Conservation (phyloP, 2,113 vertebrate genomes). For the Sardina pilchardus region DNA sequence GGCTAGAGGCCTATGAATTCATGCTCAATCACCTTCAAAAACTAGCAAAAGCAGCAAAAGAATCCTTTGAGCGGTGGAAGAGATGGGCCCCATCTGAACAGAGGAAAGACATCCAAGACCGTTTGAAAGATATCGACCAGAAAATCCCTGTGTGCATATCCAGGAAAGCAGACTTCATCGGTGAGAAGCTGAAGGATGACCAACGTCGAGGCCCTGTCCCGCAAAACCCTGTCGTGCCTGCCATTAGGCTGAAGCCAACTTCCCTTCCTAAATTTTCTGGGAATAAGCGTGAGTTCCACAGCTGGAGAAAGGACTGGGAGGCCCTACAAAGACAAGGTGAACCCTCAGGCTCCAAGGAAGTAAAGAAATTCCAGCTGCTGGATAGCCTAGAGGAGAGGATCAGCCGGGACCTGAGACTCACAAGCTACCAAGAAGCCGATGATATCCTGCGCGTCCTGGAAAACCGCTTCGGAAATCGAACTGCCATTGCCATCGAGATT, state of each 20-base stretch:
- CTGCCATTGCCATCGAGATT: constrained; percentile 38
- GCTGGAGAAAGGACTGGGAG: constrained; percentile 23
- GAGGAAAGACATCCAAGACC: no score
- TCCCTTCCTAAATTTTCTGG: constrained; percentile 14
- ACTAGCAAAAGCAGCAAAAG: no score
- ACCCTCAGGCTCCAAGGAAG: constrained; percentile 21
- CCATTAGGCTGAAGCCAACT: not conserved
- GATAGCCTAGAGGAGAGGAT: not conserved
- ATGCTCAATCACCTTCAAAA: no score
- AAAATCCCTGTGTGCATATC: no score
- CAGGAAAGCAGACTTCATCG: no score
- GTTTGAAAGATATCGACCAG: no score
- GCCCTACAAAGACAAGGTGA: constrained; percentile 19
- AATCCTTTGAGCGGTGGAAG: no score
- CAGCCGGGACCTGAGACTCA: constrained; percentile 10
- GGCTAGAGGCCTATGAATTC: no score
- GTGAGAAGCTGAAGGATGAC: no score
- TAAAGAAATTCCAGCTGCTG: constrained; percentile 37
- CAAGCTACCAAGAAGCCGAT: not conserved
- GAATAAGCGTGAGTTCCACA: not conserved
- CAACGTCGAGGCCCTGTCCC: no score
- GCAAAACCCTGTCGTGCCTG: not conserved
- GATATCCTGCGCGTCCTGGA: constrained; percentile 29
- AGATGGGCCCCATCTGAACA: no score
- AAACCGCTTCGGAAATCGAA: constrained; percentile 17